Evolutionary conservation across 2,797 vertebrate species (phyloP).

Genomic region (Euthynnus affinis): DNA sequence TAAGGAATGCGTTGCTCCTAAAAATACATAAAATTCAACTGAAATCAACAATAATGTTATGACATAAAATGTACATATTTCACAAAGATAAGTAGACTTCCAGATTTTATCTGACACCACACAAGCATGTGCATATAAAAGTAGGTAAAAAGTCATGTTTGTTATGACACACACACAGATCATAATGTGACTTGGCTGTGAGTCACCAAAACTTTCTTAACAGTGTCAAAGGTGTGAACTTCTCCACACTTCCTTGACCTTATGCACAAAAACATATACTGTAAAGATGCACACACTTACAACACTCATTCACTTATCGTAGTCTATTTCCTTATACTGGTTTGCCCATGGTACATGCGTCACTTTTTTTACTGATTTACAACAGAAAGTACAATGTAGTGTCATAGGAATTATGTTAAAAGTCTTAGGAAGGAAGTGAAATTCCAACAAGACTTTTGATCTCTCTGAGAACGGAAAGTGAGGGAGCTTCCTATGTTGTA

Average conservation of each 20-base stretch:
- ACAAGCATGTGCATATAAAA: not conserved
- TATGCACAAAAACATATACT: slow-evolving; percentile 2
- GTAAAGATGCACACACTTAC: not conserved
- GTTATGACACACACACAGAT: slow-evolving; percentile 39
- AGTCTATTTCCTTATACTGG: slow-evolving; percentile 4
- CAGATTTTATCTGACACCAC: slow-evolving; percentile 1
- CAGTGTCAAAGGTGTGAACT: slow-evolving; percentile 37
- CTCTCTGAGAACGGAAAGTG: not conserved
- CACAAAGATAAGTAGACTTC: not conserved
- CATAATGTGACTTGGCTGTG: slow-evolving; percentile 39
- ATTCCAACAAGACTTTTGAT: not conserved
- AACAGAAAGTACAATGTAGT: not conserved
- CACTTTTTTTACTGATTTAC: not conserved
- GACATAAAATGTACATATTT: not conserved
- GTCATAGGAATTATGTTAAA: slow-evolving; percentile 2
- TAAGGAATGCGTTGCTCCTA: not conserved
- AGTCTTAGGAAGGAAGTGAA: slow-evolving; percentile 1
- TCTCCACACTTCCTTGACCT: slow-evolving; percentile 26
- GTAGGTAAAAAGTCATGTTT: slow-evolving; percentile 57
- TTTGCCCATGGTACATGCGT: not conserved
- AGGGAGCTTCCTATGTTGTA: not conserved
- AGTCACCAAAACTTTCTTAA: slow-evolving; percentile 41
- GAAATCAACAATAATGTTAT: no score
- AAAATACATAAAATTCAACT: no score
- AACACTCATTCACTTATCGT: not conserved